Percentiles rank a stretch among this genome's conserved stretches.
Evolutionary conservation across 2,113 vertebrate genomes (phyloP).

Genomic region (Nyctibius bracteatus): DNA sequence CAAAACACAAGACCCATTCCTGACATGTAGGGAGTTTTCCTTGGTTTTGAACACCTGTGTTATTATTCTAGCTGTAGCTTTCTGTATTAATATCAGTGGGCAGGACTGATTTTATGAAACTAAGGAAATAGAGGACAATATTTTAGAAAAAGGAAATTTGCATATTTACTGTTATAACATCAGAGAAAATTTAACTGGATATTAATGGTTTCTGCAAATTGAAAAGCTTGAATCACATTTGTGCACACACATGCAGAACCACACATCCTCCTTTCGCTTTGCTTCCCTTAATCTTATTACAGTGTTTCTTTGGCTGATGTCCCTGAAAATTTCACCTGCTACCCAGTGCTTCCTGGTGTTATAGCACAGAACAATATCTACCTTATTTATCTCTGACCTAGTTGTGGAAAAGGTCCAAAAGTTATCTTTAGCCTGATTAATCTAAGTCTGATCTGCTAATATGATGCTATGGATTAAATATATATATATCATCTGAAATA

Average conservation of each 20-base stretch:
- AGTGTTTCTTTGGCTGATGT: background rate
- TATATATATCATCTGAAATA: background rate
- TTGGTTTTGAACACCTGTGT: background rate
- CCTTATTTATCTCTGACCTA: slow-evolving; percentile 40
- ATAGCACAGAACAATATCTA: background rate
- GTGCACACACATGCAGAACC: background rate
- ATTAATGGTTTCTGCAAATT: background rate
- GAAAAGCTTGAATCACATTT: background rate
- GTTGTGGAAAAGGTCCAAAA: slow-evolving; percentile 31
- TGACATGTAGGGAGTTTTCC: background rate
- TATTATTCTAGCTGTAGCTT: background rate
- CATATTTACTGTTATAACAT: background rate
- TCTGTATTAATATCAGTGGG: background rate
- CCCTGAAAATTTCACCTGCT: slow-evolving; percentile 5
- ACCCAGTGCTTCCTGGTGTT: background rate
- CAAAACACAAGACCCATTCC: background rate
- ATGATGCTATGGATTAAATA: slow-evolving; percentile 29
- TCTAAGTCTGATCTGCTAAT: slow-evolving; percentile 45
- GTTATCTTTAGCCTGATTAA: slow-evolving; percentile 54
- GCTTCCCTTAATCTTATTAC: background rate
- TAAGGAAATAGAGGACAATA: background rate
- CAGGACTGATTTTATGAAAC: background rate
- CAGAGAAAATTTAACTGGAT: background rate
- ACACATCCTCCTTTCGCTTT: background rate
- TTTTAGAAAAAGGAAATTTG: background rate